phyloP scores from a whole-genome alignment of 1,140 invertebrate species.

The Drosophila serrata region DNA sequence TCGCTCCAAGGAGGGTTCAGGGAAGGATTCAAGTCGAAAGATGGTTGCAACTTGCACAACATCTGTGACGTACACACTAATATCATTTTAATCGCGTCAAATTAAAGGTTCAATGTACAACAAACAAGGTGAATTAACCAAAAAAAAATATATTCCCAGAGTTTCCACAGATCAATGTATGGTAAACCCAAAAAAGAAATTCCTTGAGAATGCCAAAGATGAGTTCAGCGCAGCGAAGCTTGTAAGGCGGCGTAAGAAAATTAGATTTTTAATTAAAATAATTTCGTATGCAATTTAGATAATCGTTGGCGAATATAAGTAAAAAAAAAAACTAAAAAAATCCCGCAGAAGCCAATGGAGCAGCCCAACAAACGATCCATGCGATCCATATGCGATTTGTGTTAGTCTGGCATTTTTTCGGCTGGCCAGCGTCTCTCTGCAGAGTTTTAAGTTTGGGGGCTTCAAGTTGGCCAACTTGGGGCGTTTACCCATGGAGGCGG shows the following conservation, averaged over 20 bases:
- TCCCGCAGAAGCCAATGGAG: conserved; percentile 40
- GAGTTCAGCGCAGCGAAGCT: neutral
- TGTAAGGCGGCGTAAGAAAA: conserved; percentile 61
- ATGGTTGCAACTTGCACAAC: conserved; percentile 48
- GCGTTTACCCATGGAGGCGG: conserved; percentile 75
- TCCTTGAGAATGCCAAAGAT: neutral
- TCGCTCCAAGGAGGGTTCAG: conserved; percentile 12
- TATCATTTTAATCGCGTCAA: conserved; percentile 82
- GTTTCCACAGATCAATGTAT: conserved; percentile 35
- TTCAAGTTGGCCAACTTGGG: conserved; percentile 30
- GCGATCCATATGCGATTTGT: conserved; percentile 79
- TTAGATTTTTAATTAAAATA: conserved; percentile 86
- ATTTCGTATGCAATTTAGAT: conserved; percentile 85
- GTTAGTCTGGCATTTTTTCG: conserved; percentile 71
- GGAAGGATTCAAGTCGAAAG: conserved; percentile 36
- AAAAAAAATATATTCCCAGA: conserved; percentile 57
- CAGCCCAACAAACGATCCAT: conserved; percentile 24
- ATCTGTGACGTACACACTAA: conserved; percentile 66
- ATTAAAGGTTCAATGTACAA: conserved; percentile 78
- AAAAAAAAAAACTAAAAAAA: conserved; percentile 13
- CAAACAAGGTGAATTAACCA: conserved; percentile 27
- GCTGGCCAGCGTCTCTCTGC: conserved; percentile 28
- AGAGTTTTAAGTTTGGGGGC: neutral
- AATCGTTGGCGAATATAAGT: conserved; percentile 75
- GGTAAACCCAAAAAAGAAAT: conserved; percentile 34